Base-by-base conservation (phyloP, 2,888 invertebrate genomes). In the Lycaena phlaeas region DNA sequence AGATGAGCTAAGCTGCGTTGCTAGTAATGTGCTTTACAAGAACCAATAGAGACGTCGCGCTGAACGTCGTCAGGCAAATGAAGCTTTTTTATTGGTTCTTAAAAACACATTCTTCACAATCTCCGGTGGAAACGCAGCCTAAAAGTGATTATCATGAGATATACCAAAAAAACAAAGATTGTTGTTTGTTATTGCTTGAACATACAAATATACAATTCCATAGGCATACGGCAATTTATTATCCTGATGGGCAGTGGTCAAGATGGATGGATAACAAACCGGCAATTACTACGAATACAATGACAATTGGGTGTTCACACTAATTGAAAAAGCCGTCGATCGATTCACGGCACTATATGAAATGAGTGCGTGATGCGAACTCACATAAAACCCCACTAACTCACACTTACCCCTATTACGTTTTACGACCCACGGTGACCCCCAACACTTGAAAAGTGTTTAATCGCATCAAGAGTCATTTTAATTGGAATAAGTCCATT, bases 211-310 rank as follows among this genome's bases (percentile, higher is more conserved):
- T 55, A 65, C 61, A 57, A 59, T 56, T 57, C 67, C 63, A 70
- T 66, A 66, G 65, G 59, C 61, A 11, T 34, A 11, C 27, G 59
- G 57, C 73, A 64, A 78, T 79, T 73, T 76, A 81, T 82, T 81
- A 73, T 68, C 70, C 73, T 79, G 81, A 82, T 82, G 79, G 75
- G 79, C 72, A 73, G 60, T 64, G 72, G 72, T 70, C 78, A 79
- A 81, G 81, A 81, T 79, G 70, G 69, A 77, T 74, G 66, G 79
- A 79, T 79, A 81, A 79, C 77, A 70, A 74, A 77, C 73, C 72
- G 55, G 63, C 81, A 78, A 78, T 81, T 79, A 79, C 77, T 73
- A 77, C 78, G 72, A 81, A 74, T 74, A 68, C 74, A 76, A 73
- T 65, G 74, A 79, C 78, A 76, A 77, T 76, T 74, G 73, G 78